Percentiles rank a stretch among this genome's conserved stretches.
Evolutionary conservation across 2,797 vertebrate genomes (phyloP).

Genomic region (Poliocrania exsul): DNA sequence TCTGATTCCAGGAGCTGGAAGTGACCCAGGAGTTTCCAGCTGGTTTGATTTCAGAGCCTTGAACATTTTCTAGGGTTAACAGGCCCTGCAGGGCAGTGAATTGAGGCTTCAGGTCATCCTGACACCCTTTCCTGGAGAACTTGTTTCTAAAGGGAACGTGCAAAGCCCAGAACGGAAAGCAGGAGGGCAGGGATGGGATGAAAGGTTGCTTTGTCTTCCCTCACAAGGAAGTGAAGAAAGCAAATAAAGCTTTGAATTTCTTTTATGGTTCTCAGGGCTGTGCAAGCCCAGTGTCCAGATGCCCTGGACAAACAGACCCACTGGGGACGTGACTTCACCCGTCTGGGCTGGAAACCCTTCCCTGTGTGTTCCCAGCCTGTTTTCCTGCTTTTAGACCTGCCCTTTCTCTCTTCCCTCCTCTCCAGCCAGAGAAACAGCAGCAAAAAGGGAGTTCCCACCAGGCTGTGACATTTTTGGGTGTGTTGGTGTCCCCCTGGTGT

Average conservation of each 20-base stretch:
- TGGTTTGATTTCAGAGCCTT: neutral
- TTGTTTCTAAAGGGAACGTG: neutral
- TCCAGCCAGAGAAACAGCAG: neutral
- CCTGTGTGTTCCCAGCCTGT: neutral
- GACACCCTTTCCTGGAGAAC: neutral
- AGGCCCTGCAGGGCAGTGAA: neutral
- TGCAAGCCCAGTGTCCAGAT: neutral
- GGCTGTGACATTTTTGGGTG: neutral
- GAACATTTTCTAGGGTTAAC: rapidly evolving
- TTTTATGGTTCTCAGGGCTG: neutral
- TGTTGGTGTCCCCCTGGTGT: neutral
- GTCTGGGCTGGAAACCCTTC: rapidly evolving
- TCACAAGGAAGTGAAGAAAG: conserved; percentile 5
- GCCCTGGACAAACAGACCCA: neutral
- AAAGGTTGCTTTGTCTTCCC: conserved; percentile 12
- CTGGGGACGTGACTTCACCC: neutral
- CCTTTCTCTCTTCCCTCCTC: neutral
- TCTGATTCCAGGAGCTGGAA: neutral
- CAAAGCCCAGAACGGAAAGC: rapidly evolving
- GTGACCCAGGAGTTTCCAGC: neutral
- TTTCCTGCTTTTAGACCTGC: neutral
- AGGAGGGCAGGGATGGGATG: neutral
- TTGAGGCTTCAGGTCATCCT: neutral
- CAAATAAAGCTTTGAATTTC: neutral
- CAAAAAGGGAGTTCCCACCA: neutral